Evolutionary conservation across 1,140 invertebrate species (phyloP), one percentile per base, ranked within the genome.

Genomic region (Centruroides vittatus): DNA sequence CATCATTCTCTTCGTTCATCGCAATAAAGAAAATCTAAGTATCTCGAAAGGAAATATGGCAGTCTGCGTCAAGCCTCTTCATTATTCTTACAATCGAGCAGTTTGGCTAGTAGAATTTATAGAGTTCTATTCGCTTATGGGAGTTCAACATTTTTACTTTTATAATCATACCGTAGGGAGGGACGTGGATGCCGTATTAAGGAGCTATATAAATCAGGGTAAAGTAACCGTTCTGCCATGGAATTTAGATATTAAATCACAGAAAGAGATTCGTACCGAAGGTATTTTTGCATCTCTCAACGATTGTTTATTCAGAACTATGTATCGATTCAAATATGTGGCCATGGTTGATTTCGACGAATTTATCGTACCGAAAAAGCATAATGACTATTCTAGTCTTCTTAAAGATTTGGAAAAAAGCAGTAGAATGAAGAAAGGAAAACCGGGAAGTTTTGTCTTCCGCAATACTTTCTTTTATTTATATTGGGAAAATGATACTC

Each of bases 391-490:
- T 23, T 10, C 50, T 35, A 57, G 58, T 12, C 53, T 64, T 55
- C 5, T 60, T 5, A 5, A 68, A 34, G 34, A 61, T 10, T 35
- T 61, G 9, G 58, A 55, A 34, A 54, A 59, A 23, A 46, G 56
- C 53, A 57, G 60, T 46, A 57, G 58, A 12, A 35, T 55, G 13
- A 64, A 58, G 10, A 13, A 58, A 13, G 52, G 54, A 2, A 35
- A 58, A 35, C 67, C 69, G 47, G 77, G 76, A 48, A 76, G 64
- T 35, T 80, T 75, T 55, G 74, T 80, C 1, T 92, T 95, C 70
- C 87, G 89, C 72, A 94, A 94, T 71, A 86, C 87, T 1, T 94
- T 94, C 75, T 94, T 94, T 72, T 93, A 93, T 71, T 75, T 91
- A 0, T 86, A 89, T 71, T 89, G 64, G 64, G 60, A 61, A 46